Evolutionary conservation across 2,888 invertebrate genomes (phyloP), one percentile per base, ranked within the genome.

Genomic region (Mesorhabditis spiculigera): DNA sequence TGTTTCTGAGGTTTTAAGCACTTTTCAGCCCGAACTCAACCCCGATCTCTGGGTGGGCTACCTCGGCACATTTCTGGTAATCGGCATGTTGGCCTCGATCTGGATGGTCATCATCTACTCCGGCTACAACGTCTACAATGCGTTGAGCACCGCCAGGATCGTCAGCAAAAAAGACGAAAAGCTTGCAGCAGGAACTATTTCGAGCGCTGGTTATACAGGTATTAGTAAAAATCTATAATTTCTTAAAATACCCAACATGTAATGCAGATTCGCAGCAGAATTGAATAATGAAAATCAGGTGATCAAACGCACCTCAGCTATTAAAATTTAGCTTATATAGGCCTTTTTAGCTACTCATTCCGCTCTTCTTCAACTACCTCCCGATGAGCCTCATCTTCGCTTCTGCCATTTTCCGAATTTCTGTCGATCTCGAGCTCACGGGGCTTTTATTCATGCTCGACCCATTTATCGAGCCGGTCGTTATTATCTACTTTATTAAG

Each of bases 41-140:
- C 28, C 28, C 3, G 28, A 28, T 3, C 28, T 28, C 1, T 28
- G 28, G 28, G 28, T 28, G 28, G 28, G 28, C 28, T 50, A 50
- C 58, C 58, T 50, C 1, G 58, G 58, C 3, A 10, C 8, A 13
- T n/a, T 50, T 50, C 10, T 50, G 10, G 10, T 50, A 50, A 50
- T 50, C 10, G n/a, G 8, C 58, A 10, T 50, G 8, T 50, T 50
- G 58, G 8, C n/a, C 58, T 50, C 58, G 1, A 50, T n/a, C 8
- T 50, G 58, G 58, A 50, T n/a, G 8, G 58, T 50, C 58, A 50
- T 50, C 58, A 50, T 50, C 58, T 50, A 50, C n/a, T 50, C 10
- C n/a, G 58, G 58, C n/a, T 50, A 50, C 3, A 50, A 50, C 8
- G 58, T 50, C 58, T 50, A 50, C 58, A 50, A 50, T 1, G 8